Percentiles rank a stretch among this genome's conserved stretches.
Conservation (phyloP, 1,140 invertebrate genomes). For the Arion vulgaris region DNA sequence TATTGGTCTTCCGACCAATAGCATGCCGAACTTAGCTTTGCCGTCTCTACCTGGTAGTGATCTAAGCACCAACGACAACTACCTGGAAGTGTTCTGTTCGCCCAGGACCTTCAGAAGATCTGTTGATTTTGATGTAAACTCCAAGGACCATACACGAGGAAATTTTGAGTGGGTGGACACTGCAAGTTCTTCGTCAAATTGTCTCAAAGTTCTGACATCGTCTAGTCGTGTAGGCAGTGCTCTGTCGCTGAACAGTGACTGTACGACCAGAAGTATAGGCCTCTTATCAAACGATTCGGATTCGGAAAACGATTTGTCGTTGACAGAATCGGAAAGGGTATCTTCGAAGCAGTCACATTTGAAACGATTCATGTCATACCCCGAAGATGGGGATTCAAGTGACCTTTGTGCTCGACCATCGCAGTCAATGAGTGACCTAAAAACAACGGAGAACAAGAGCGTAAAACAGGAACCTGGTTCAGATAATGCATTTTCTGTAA, state of each 20-base stretch:
- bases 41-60: constrained; percentile 9
- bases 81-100: constrained; percentile 51
- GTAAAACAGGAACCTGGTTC: not conserved
- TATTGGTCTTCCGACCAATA: constrained; percentile 42
- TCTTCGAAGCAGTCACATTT: constrained; percentile 21
- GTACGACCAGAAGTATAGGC: constrained; percentile 78
- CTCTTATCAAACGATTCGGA: constrained; percentile 82
- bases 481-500: not conserved
- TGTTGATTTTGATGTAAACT: constrained; percentile 68
- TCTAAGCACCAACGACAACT: constrained; percentile 26
- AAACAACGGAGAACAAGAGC: constrained; percentile 26
- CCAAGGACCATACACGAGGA: constrained; percentile 47
- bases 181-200: constrained; percentile 47
- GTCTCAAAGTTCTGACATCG: constrained; percentile 46
- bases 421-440: constrained; percentile 43
- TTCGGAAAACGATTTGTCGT: constrained; percentile 79
- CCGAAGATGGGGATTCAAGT: constrained; percentile 25
- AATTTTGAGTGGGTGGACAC: constrained; percentile 39
- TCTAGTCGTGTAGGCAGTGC: constrained; percentile 76
- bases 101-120: constrained; percentile 54
- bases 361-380: constrained; percentile 39
- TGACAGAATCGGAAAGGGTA: constrained; percentile 39
- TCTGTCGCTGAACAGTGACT: constrained; percentile 62
- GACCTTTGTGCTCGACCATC: constrained; percentile 23
- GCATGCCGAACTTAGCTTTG: constrained; percentile 49